Evolutionary conservation across 2,113 vertebrate species (phyloP), one percentile per base, ranked within the genome.

Genomic region (Hystrix cristata): DNA sequence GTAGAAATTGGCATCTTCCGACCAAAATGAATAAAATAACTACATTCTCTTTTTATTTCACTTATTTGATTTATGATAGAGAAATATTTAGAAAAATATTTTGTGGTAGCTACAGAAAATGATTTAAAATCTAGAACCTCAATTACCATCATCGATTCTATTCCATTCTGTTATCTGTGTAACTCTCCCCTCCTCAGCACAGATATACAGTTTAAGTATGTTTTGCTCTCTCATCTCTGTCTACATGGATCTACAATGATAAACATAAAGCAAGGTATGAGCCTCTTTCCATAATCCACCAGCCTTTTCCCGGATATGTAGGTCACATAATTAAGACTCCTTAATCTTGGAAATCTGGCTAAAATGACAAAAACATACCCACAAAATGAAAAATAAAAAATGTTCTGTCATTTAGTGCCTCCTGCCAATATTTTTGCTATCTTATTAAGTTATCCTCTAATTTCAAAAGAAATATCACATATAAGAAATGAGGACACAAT

Each of bases 11-110:
- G 23, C 7, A 93, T 76, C 38, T 48, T 92, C 90, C 51, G 53
- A 79, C 25, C n/a, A 85, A 91, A 96, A 71, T 69, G 69, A 79
- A 93, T 53, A 57, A 94, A 92, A 93, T 69, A 53, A 53, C 13
- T 82, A 19, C 57, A 46, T 29, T 95, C 27, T 87, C 57, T 74
- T 91, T 88, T 91, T 86, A 38, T 84, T 90, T 91, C 16, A 94
- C 62, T 71, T 67, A 46, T 55, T 76, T 97, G 25, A 16, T 29
- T 53, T 65, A 64, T 55, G 34, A 38, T 38, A 2, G 38, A 38
- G 38, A 38, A 38, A 38, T 60, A 62, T 8, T 78, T 46, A 95
- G 76, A 85, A 11, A 94, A 96, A 90, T n/a, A 21, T 71, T 94
- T 97, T 60, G 43, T 34, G 23, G 78, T 71, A 59, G 67, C 21